These are phyloP conservation scores for Endomychus coccineus DNA, from an alignment of 2,888 invertebrate species.

Conservation along the genomic window DNA sequence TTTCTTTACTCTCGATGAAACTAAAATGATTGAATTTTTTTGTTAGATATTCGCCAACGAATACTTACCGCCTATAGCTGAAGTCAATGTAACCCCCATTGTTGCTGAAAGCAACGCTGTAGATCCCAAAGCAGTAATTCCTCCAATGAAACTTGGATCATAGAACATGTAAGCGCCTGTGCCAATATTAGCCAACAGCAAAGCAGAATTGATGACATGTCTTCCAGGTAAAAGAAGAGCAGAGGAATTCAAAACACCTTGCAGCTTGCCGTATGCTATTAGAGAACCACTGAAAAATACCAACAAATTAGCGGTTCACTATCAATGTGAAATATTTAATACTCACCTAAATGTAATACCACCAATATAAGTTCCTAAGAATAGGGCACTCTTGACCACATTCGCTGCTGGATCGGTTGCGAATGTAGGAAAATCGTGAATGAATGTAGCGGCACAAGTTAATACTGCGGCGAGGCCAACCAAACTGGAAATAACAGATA, in stretches of 20 bases:
- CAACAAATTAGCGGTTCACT: constrained; percentile 3
- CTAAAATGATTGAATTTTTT: no score
- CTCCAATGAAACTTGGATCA: constrained; percentile 57
- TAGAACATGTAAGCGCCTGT: constrained; percentile 65
- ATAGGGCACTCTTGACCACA: constrained; percentile 75
- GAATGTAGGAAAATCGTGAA: constrained; percentile 77
- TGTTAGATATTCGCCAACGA: not conserved
- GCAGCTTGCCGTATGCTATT: constrained; percentile 85
- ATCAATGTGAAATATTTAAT: not conserved
- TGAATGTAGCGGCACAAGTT: constrained; percentile 77
- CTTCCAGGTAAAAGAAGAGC: constrained; percentile 76
- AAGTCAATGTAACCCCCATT: constrained; percentile 81
- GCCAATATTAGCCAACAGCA: constrained; percentile 62
- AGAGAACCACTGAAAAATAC: constrained; percentile 63
- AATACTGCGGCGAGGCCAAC: constrained; percentile 83
- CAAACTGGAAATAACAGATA: constrained; percentile 50
- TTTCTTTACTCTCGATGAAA: no score
- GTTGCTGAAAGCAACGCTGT: constrained; percentile 70
- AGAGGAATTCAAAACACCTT: constrained; percentile 72
- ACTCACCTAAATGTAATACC: constrained; percentile 78
- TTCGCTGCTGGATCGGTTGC: constrained; percentile 72
- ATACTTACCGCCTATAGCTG: constrained; percentile 73
- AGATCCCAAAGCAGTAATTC: constrained; percentile 65
- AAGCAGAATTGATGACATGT: constrained; percentile 64
- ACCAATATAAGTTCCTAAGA: constrained; percentile 84